Evolutionary conservation across 1,140 invertebrate species (phyloP).

Genomic region (Drosophila santomea): DNA sequence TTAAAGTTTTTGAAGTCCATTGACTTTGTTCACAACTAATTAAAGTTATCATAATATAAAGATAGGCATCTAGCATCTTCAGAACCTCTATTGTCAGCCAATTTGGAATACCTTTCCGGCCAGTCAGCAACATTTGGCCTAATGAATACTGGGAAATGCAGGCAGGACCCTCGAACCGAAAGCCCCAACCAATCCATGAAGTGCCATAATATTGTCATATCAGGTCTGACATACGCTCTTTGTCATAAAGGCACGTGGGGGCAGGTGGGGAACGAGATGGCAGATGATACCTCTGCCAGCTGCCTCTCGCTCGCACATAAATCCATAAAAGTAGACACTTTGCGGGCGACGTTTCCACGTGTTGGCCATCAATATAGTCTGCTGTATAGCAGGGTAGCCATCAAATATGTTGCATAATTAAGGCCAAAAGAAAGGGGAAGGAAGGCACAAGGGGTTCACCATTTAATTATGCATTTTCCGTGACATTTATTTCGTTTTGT

Average conservation of each 20-base stretch:
- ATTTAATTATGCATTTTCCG: slow-evolving; percentile 56
- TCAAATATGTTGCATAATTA: slow-evolving; percentile 47
- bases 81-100: slow-evolving; percentile 40
- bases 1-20: too few relatives aligned
- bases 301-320: slow-evolving; percentile 44
- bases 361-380: slow-evolving; percentile 41
- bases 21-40: not conserved
- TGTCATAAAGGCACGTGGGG: slow-evolving; percentile 33
- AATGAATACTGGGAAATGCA: slow-evolving; percentile 14
- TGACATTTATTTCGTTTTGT: slow-evolving; percentile 24
- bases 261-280: not conserved
- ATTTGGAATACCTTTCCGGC: slow-evolving; percentile 4
- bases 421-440: slow-evolving; percentile 12
- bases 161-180: slow-evolving; percentile 23
- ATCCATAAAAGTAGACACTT: slow-evolving; percentile 64
- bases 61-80: slow-evolving; percentile 2
- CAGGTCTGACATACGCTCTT: slow-evolving; percentile 54
- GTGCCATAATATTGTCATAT: slow-evolving; percentile 56
- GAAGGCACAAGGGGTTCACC: slow-evolving; percentile 1
- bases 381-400: slow-evolving; percentile 1
- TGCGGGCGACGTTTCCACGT: slow-evolving; percentile 44
- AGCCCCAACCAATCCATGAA: slow-evolving; percentile 20
- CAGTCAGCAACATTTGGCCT: slow-evolving; percentile 32
- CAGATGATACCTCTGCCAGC: not conserved
- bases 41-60: not conserved